Evolutionary conservation across 2,888 invertebrate genomes (phyloP).

Genomic region (Zonitis immaculata): DNA sequence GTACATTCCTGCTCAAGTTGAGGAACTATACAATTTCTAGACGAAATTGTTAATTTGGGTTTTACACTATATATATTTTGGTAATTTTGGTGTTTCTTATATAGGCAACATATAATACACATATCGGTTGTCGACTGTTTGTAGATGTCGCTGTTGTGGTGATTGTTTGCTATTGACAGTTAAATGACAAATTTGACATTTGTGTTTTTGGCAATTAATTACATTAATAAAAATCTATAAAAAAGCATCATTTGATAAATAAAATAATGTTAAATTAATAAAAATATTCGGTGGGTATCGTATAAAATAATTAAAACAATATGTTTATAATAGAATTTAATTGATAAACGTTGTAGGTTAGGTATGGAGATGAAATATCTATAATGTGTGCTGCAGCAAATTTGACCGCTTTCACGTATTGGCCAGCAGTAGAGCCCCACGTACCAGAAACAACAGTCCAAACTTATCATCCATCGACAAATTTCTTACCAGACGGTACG

Average conservation of each 20-base stretch:
- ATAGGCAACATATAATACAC: neutral
- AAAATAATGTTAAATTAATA: neutral
- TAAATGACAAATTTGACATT: constrained; percentile 1
- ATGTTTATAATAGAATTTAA: neutral
- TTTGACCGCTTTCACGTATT: constrained; percentile 26
- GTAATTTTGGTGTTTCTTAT: neutral
- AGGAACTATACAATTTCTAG: too few relatives aligned
- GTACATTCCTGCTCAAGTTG: too few relatives aligned
- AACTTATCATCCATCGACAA: constrained; percentile 20
- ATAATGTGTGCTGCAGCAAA: constrained; percentile 27
- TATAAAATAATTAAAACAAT: neutral
- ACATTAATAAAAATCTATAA: constrained; percentile 1
- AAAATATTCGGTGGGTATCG: neutral
- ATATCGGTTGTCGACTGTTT: neutral
- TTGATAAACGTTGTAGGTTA: constrained; percentile 8
- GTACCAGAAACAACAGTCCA: constrained; percentile 20
- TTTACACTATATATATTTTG: neutral
- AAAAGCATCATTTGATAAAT: neutral
- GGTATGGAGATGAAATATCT: neutral
- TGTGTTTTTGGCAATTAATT: constrained; percentile 1
- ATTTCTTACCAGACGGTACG: constrained; percentile 23
- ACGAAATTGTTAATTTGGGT: neutral
- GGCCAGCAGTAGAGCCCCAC: constrained; percentile 26
- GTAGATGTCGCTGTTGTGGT: neutral
- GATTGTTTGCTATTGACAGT: neutral